phyloP scores from a whole-genome alignment of 2,113 vertebrate species.

The Turdus rufiventris region DNA sequence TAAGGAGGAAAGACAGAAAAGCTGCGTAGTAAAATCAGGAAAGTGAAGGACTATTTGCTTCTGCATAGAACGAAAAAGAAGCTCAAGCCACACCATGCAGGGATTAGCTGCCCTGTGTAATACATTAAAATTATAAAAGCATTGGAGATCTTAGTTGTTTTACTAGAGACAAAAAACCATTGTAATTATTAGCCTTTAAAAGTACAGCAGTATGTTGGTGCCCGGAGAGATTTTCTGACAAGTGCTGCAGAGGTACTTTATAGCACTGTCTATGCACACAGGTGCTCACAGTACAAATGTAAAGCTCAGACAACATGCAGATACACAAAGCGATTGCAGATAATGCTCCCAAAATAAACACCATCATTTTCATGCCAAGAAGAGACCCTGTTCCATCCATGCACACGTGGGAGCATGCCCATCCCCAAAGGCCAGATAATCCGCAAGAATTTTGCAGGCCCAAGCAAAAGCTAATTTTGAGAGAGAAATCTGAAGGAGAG shows the following conservation, averaged over 20 bases:
- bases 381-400: background rate
- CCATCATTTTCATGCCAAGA: background rate
- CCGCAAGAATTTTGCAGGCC: background rate
- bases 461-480: background rate
- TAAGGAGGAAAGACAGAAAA: background rate
- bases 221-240: background rate
- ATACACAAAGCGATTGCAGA: background rate
- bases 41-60: background rate
- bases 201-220: background rate
- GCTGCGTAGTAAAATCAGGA: background rate
- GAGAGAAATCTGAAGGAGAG: background rate
- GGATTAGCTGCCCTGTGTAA: background rate
- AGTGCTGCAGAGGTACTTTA: background rate
- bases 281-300: background rate
- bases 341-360: background rate
- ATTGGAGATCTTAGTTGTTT: background rate
- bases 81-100: background rate
- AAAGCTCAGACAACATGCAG: background rate
- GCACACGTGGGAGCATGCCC: rapidly evolving
- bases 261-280: background rate
- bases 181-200: background rate
- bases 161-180: background rate
- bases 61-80: background rate
- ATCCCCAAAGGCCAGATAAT: background rate
- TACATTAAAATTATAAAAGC: background rate